These are phyloP conservation scores for Jordanella pulchra DNA, from an alignment of 2,797 vertebrate species.

Conservation along the genomic window DNA sequence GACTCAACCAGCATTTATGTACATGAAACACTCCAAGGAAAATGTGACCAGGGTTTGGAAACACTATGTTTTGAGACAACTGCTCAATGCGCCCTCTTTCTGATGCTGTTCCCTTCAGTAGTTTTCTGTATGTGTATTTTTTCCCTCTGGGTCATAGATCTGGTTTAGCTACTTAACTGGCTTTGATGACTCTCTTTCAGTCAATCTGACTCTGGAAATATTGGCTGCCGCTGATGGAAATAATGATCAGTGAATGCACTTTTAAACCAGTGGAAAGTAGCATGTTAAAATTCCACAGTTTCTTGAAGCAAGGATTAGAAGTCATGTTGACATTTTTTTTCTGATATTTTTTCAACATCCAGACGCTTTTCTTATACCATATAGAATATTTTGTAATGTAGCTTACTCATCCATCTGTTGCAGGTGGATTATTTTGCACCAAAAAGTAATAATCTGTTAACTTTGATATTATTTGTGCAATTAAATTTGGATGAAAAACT, in stretches of 20 bases:
- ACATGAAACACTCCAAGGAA: conserved; percentile 17
- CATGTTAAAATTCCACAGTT: not conserved
- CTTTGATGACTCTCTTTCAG: not conserved
- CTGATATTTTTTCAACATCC: not conserved
- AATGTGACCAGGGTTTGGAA: not conserved
- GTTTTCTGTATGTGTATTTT: conserved; percentile 4
- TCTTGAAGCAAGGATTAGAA: not conserved
- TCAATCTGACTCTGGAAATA: not conserved
- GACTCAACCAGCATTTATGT: conserved; percentile 13
- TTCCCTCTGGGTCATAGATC: not conserved
- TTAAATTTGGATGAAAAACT: not conserved
- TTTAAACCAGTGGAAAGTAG: not conserved
- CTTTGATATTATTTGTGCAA: not conserved
- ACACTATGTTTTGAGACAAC: not conserved
- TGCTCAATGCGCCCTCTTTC: not conserved
- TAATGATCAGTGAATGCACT: not conserved
- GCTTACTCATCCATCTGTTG: not conserved
- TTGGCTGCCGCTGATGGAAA: not conserved
- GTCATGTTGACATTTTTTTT: conserved; percentile 2
- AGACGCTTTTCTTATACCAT: not conserved
- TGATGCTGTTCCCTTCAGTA: conserved; percentile 8
- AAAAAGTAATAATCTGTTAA: not conserved
- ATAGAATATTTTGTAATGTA: not conserved
- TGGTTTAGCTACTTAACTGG: not conserved
- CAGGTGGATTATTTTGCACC: conserved; percentile 1